Evolutionary conservation across 1,140 invertebrate species (phyloP).

Genomic region (Drosophila littoralis): DNA sequence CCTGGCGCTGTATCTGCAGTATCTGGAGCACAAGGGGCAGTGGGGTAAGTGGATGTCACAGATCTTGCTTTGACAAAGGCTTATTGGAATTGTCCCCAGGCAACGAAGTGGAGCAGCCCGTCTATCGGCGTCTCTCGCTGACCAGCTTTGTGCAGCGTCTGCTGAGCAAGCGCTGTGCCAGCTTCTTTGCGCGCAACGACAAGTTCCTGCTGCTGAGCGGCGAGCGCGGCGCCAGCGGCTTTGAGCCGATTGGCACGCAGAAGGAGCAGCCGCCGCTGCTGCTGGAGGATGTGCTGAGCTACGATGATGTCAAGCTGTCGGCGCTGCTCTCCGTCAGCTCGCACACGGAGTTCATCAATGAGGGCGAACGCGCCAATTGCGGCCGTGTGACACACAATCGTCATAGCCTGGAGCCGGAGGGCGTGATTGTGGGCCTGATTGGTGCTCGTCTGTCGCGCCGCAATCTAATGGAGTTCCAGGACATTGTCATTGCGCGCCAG

Average conservation of each 20-base stretch:
- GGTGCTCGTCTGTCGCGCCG: constrained; percentile 85
- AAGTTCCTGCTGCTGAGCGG: constrained; percentile 84
- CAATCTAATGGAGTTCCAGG: constrained; percentile 86
- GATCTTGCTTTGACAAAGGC: neutral
- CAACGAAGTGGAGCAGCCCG: constrained; percentile 55
- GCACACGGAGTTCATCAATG: constrained; percentile 87
- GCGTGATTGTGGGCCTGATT: constrained; percentile 84
- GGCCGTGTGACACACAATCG: constrained; percentile 82
- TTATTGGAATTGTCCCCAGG: constrained; percentile 33
- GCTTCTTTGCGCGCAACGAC: constrained; percentile 84
- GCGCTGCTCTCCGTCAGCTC: constrained; percentile 87
- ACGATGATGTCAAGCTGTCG: constrained; percentile 84
- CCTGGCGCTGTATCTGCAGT: constrained; percentile 65
- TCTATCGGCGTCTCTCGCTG: constrained; percentile 69
- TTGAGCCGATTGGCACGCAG: constrained; percentile 85
- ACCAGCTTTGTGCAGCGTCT: constrained; percentile 85
- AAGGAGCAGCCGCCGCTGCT: constrained; percentile 76
- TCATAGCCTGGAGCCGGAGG: constrained; percentile 54
- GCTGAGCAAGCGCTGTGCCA: constrained; percentile 85
- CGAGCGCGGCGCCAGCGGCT: constrained; percentile 84
- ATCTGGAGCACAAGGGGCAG: constrained; percentile 71
- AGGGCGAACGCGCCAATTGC: constrained; percentile 87
- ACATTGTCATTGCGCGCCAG: constrained; percentile 85
- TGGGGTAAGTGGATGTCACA: constrained; percentile 56
- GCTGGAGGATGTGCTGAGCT: constrained; percentile 85